These are phyloP conservation scores for Ceramica pisi DNA, from an alignment of 2,888 invertebrate species.

Conservation along the genomic window DNA sequence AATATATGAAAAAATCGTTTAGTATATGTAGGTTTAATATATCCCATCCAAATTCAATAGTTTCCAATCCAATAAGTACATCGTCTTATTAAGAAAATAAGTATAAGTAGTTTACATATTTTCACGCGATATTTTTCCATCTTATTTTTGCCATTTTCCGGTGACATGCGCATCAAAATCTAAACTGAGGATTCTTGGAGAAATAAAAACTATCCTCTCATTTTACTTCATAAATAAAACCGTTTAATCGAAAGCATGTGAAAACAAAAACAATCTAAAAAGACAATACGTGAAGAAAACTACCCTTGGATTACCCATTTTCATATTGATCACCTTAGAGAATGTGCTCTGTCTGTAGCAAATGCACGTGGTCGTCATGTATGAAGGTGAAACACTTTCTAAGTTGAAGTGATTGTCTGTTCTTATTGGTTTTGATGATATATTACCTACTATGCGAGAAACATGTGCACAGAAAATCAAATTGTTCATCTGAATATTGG, in stretches of 20 bases:
- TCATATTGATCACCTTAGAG: constrained; percentile 74
- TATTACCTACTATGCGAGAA: constrained; percentile 76
- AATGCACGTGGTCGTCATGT: constrained; percentile 71
- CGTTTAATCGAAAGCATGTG: not conserved
- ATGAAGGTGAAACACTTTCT: constrained; percentile 67
- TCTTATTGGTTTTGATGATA: not conserved
- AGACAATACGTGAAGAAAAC: not conserved
- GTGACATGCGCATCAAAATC: too few relatives aligned
- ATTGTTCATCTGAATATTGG: constrained; percentile 79
- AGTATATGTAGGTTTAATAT: too few relatives aligned
- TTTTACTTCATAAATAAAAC: not conserved
- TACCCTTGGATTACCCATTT: constrained; percentile 46
- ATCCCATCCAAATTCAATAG: too few relatives aligned
- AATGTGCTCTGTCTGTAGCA: constrained; percentile 73
- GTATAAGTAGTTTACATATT: too few relatives aligned
- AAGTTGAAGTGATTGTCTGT: constrained; percentile 58
- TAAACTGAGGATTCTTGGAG: not conserved
- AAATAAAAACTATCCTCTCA: not conserved
- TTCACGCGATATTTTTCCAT: too few relatives aligned
- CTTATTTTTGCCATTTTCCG: too few relatives aligned
- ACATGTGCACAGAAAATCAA: constrained; percentile 79
- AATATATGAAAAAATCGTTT: too few relatives aligned
- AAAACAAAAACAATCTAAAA: not conserved
- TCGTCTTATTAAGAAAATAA: too few relatives aligned
- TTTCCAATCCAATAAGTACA: too few relatives aligned